Base-by-base conservation (phyloP, 2,888 invertebrate genomes). In the Achlya flavicornis region DNA sequence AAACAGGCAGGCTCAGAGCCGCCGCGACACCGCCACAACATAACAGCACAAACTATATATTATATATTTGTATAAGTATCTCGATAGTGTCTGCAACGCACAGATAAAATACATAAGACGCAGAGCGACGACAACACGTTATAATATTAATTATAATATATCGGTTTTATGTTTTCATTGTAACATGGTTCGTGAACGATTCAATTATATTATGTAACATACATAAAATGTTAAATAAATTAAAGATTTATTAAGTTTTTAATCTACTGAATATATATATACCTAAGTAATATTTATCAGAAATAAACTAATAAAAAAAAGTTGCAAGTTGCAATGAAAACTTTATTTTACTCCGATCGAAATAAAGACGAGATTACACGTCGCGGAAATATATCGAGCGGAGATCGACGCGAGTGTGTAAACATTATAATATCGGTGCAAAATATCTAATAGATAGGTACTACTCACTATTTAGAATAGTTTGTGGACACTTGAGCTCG, bases 391-490 rank as follows among this genome's bases (percentile, higher is more conserved):
- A n/a, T 46, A 46, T 46, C 46, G n/a, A 46, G n/a, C n/a, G 78
- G 76, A 73, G 79, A 77, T 76, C 76, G 77, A 79, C 78, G 82
- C 80, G 84, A 81, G 86, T 84, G 87, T 81, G 73, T 75, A 79
- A 81, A 78, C 78, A 76, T 83, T 86, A 88, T 84, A 86, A 82
- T 89, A 89, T 87, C 86, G 83, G 93, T 93, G 93, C 93, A 92
- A 92, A 92, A 91, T 88, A 77, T 90, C 92, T 92, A 93, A 89
- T 84, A 89, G 88, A 84, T 83, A 85, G 78, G 53, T 77, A 81
- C 90, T 92, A 90, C 87, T 81, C 82, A 79, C 89, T 92, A 91
- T 91, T 92, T 90, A 90, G 90, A 91, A 91, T 90, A 91, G 86
- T 86, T 81, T 78, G 87, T 87, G 91, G 90, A 89, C 89, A 82